phyloP scores from a whole-genome alignment of 2,113 vertebrate species.

The Notechis scutatus region DNA sequence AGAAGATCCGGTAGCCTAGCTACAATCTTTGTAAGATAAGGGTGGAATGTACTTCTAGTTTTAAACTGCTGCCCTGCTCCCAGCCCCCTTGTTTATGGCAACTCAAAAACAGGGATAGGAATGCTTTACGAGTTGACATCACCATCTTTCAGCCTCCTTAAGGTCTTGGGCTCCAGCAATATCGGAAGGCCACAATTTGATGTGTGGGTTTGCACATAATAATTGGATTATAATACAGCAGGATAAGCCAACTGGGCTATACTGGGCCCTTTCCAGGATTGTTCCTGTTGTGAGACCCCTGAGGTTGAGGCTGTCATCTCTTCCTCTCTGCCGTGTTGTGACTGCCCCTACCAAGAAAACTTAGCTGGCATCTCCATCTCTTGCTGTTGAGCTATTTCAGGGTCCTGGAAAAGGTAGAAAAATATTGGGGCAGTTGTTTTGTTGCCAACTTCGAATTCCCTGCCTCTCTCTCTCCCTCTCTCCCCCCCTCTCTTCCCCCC shows the following conservation, averaged over 20 bases:
- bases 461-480: neutral
- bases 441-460: constrained; percentile 5
- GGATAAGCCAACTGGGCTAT: neutral
- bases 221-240: neutral
- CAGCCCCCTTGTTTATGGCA: too few species aligned
- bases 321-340: constrained; percentile 42
- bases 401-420: neutral
- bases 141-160: neutral
- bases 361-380: neutral
- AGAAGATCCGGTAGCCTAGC: too few species aligned
- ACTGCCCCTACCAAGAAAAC: neutral
- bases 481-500: too few species aligned
- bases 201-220: neutral
- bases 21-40: too few species aligned
- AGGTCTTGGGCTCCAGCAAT: neutral
- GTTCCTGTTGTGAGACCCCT: constrained; percentile 43
- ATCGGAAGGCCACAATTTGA: neutral
- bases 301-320: constrained; percentile 56
- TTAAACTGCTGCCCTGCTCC: too few species aligned
- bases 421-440: neutral
- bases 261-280: neutral
- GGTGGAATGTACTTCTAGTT: too few species aligned
- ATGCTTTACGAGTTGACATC: neutral
- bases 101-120: too few species aligned
- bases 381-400: neutral